Conservation (phyloP, 2,888 invertebrate genomes). For the Prenolepis imparis region DNA sequence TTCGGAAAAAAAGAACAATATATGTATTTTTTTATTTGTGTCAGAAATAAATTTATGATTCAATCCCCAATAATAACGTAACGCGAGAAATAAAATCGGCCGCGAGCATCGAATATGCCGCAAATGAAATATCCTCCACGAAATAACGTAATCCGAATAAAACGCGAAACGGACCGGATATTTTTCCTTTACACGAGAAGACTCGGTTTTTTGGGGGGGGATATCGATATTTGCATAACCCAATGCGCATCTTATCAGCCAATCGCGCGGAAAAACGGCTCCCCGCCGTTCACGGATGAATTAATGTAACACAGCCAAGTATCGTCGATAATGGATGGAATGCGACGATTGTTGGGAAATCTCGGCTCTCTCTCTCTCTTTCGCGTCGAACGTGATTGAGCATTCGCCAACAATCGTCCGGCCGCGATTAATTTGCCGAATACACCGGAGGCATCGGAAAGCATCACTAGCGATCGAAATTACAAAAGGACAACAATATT, state of each 20-base stretch:
- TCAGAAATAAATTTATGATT: conserved; percentile 16
- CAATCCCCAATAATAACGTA: neutral
- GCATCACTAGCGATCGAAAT: conserved; percentile 8
- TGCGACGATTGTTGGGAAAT: conserved; percentile 21
- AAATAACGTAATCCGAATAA: conserved; percentile 27
- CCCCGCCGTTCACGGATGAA: conserved; percentile 4
- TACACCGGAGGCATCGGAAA: too few species aligned
- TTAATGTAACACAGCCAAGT: conserved; percentile 16
- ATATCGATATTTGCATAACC: conserved; percentile 49
- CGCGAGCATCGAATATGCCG: conserved; percentile 4
- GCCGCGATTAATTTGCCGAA: conserved; percentile 10
- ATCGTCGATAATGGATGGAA: conserved; percentile 23
- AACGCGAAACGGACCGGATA: neutral
- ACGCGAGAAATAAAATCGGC: conserved; percentile 38
- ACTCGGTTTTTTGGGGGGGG: conserved; percentile 17
- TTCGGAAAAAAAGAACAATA: neutral
- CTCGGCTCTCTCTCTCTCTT: too few species aligned
- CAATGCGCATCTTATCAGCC: conserved; percentile 25
- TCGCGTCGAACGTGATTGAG: conserved; percentile 8
- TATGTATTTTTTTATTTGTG: neutral
- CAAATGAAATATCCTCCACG: conserved; percentile 30
- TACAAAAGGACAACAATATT: neutral
- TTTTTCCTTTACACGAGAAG: conserved; percentile 13
- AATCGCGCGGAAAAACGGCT: conserved; percentile 29
- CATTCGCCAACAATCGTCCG: neutral